phyloP scores from a whole-genome alignment of 2,797 vertebrate genomes.

The Diplodus sargus region DNA sequence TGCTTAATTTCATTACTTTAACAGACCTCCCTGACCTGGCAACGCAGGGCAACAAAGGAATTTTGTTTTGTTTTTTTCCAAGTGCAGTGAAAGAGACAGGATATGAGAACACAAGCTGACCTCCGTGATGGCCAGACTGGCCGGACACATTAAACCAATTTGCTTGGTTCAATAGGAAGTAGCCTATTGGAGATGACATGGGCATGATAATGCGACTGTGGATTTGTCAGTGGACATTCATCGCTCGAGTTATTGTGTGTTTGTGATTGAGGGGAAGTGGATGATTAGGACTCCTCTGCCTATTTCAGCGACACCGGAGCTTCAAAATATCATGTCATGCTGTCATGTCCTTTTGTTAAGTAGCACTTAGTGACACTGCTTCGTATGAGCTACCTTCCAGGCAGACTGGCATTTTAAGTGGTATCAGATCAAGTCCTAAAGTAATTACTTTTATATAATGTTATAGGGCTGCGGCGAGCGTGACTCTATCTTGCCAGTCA shows the following conservation, averaged over 20 bases:
- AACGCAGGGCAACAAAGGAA: slow-evolving; percentile 51
- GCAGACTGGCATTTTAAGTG: slow-evolving; percentile 34
- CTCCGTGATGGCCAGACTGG: slow-evolving; percentile 69
- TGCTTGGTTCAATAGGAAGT: slow-evolving; percentile 69
- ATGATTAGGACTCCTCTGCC: slow-evolving; percentile 33
- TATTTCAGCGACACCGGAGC: slow-evolving; percentile 35
- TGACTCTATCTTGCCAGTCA: slow-evolving; percentile 9
- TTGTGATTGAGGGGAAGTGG: slow-evolving; percentile 30
- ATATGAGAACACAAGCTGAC: slow-evolving; percentile 80
- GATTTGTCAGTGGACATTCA: slow-evolving; percentile 54
- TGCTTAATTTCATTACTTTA: slow-evolving; percentile 60
- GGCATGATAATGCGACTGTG: slow-evolving; percentile 67
- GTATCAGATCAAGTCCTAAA: slow-evolving; percentile 36
- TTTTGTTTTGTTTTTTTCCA: slow-evolving; percentile 31
- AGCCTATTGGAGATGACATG: slow-evolving; percentile 72
- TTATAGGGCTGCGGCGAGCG: slow-evolving; percentile 11
- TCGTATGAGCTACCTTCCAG: slow-evolving; percentile 35
- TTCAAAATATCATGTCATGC: slow-evolving; percentile 31
- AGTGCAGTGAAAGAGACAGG: slow-evolving; percentile 55
- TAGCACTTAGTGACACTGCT: slow-evolving; percentile 19
- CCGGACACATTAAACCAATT: slow-evolving; percentile 80
- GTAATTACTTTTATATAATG: slow-evolving; percentile 47
- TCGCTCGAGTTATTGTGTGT: slow-evolving; percentile 31
- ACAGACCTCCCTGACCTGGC: slow-evolving; percentile 47
- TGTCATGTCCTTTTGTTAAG: slow-evolving; percentile 23